These are phyloP conservation scores for Oithona nana DNA, from an alignment of 2,888 invertebrate species.

Conservation along the genomic window DNA sequence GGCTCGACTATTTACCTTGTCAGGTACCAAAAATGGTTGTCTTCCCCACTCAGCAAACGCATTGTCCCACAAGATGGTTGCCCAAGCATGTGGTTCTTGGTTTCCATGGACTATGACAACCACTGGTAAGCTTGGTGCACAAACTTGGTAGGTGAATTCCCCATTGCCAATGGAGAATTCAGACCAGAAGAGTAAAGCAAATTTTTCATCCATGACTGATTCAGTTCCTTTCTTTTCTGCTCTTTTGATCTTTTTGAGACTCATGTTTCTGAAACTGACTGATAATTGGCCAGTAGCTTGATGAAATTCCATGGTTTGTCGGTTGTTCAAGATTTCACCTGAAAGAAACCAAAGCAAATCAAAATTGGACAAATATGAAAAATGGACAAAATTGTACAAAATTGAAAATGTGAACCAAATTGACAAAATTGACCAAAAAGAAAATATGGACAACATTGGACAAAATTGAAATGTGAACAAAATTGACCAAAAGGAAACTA, in stretches of 20 bases:
- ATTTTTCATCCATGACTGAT: conserved; percentile 94
- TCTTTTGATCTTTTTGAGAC: conserved; percentile 78
- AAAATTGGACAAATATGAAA: too few relatives aligned
- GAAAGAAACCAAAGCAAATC: conserved; percentile 35
- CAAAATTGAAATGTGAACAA: too few relatives aligned
- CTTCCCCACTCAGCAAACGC: conserved; percentile 87
- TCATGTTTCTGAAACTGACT: conserved; percentile 48
- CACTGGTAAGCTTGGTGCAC: conserved; percentile 86
- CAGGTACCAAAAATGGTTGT: conserved; percentile 78
- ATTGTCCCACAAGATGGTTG: conserved; percentile 98
- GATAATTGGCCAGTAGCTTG: conserved; percentile 26
- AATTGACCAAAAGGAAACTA: too few relatives aligned
- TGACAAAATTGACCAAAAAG: too few relatives aligned
- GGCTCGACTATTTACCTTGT: conserved; percentile 31
- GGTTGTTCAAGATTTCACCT: conserved; percentile 87
- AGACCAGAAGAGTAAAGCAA: conserved; percentile 77
- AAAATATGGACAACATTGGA: too few relatives aligned
- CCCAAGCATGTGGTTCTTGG: conserved; percentile 97
- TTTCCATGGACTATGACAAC: conserved; percentile 98
- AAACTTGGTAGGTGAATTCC: conserved; percentile 57
- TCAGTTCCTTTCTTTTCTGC: conserved; percentile 94
- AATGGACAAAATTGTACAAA: too few relatives aligned
- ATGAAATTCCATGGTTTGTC: conserved; percentile 89
- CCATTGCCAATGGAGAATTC: conserved; percentile 79
- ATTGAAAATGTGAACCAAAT: too few relatives aligned